These are phyloP conservation scores for Drosophila imparisetae DNA, from an alignment of 2,888 invertebrate genomes.

Conservation along the genomic window DNA sequence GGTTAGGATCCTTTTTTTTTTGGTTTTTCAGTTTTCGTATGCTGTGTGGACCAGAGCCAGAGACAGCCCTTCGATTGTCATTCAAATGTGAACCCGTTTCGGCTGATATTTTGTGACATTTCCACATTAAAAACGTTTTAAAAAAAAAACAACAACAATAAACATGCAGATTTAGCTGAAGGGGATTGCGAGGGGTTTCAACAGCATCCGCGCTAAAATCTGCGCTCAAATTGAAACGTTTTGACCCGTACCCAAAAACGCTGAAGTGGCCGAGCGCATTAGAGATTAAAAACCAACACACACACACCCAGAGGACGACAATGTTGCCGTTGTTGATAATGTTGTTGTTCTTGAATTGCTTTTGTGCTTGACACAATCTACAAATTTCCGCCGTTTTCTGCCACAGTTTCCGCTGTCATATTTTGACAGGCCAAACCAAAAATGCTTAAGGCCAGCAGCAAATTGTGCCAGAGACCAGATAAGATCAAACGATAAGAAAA, in stretches of 20 bases:
- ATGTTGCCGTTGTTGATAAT: conserved; percentile 12
- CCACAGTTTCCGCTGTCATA: conserved; percentile 37
- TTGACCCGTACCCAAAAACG: conserved; percentile 65
- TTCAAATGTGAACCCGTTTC: conserved; percentile 77
- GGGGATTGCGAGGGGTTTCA: conserved; percentile 22
- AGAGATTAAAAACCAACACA: conserved; percentile 64
- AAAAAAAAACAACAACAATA: conserved; percentile 41
- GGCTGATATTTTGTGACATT: conserved; percentile 78
- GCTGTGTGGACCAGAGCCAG: conserved; percentile 33
- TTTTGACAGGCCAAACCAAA: conserved; percentile 54
- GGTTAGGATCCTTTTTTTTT: conserved; percentile 31
- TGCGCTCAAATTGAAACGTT: conserved; percentile 75
- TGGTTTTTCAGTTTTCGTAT: not conserved
- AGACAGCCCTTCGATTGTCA: conserved; percentile 65
- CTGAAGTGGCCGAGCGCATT: conserved; percentile 64
- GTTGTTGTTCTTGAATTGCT: conserved; percentile 1
- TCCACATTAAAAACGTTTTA: conserved; percentile 76
- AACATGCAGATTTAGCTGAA: conserved; percentile 64
- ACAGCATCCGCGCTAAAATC: conserved; percentile 80
- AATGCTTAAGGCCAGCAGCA: conserved; percentile 13
- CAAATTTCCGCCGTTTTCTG: conserved; percentile 19
- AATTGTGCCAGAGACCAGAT: conserved; percentile 20
- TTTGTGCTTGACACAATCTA: not conserved
- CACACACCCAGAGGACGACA: not conserved
- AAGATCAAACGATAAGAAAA: conserved; percentile 23